Evolutionary conservation across 2,888 invertebrate genomes (phyloP).

Genomic region (Agonopterix arenella): DNA sequence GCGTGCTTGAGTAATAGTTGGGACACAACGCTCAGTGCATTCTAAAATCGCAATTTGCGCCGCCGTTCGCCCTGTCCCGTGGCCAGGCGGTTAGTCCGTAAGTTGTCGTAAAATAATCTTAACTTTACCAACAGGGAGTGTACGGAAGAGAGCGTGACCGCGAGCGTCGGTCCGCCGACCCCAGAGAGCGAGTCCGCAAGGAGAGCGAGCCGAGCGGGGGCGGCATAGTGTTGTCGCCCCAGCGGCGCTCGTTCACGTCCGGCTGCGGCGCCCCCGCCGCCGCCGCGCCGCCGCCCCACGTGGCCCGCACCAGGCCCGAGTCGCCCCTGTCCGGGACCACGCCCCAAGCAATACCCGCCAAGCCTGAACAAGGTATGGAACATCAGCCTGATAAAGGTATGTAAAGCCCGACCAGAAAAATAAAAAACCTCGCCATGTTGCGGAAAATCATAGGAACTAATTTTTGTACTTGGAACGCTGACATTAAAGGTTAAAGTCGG

Average conservation of each 20-base stretch:
- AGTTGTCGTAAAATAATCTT: too few relatives aligned
- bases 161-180: constrained; percentile 78
- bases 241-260: constrained; percentile 90
- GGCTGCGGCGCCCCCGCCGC: constrained; percentile 87
- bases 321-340: constrained; percentile 45
- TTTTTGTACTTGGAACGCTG: too few relatives aligned
- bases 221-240: constrained; percentile 90
- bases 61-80: too few relatives aligned
- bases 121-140: constrained; percentile 31
- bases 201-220: constrained; percentile 80
- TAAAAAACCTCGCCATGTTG: too few relatives aligned
- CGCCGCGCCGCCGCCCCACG: constrained; percentile 44
- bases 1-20: too few relatives aligned
- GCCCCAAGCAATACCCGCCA: constrained; percentile 23
- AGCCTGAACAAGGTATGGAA: constrained; percentile 46
- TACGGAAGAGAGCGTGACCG: constrained; percentile 50
- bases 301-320: constrained; percentile 76
- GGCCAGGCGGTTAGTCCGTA: too few relatives aligned
- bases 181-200: constrained; percentile 86
- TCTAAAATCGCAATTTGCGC: too few relatives aligned
- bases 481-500: too few relatives aligned
- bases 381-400: too few relatives aligned
- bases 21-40: too few relatives aligned
- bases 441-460: too few relatives aligned
- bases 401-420: too few relatives aligned